Conservation (phyloP, 2,797 vertebrate genomes). For the Gymnothorax reevesii region DNA sequence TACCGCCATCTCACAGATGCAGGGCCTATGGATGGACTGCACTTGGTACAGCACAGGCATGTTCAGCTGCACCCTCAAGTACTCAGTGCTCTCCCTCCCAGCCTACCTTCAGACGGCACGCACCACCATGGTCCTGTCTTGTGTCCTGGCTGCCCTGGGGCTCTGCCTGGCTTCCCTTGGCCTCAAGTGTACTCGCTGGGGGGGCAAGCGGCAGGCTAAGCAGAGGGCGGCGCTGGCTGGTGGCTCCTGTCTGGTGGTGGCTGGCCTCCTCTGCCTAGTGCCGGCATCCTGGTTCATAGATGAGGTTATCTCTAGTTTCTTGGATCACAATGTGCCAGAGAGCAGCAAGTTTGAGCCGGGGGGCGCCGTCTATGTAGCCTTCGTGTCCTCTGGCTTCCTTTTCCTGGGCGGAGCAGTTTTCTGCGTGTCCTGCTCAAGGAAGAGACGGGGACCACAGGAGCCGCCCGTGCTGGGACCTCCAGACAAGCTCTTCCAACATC, state of each 20-base stretch:
- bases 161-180: conserved; percentile 73
- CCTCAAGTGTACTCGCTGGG: conserved; percentile 80
- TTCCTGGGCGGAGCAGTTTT: conserved; percentile 74
- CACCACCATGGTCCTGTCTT: conserved; percentile 81
- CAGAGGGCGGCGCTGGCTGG: conserved; percentile 69
- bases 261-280: conserved; percentile 72
- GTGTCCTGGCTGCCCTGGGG: conserved; percentile 73
- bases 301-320: conserved; percentile 75
- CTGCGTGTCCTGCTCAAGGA: conserved; percentile 70
- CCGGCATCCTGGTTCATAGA: conserved; percentile 80
- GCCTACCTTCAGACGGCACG: conserved; percentile 76
- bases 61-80: conserved; percentile 82
- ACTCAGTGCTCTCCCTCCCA: conserved; percentile 75
- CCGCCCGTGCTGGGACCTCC: conserved; percentile 74
- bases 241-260: conserved; percentile 73
- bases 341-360: conserved; percentile 79
- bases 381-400: conserved; percentile 75
- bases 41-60: conserved; percentile 84
- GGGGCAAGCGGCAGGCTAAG: conserved; percentile 70
- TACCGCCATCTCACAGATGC: conserved; percentile 75
- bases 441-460: conserved; percentile 73
- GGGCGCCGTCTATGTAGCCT: conserved; percentile 77
- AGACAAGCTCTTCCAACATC: conserved; percentile 73
- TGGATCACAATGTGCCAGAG: conserved; percentile 73
- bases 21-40: conserved; percentile 87